phyloP scores from a whole-genome alignment of 2,888 invertebrate species.

The Machimus atricapillus region DNA sequence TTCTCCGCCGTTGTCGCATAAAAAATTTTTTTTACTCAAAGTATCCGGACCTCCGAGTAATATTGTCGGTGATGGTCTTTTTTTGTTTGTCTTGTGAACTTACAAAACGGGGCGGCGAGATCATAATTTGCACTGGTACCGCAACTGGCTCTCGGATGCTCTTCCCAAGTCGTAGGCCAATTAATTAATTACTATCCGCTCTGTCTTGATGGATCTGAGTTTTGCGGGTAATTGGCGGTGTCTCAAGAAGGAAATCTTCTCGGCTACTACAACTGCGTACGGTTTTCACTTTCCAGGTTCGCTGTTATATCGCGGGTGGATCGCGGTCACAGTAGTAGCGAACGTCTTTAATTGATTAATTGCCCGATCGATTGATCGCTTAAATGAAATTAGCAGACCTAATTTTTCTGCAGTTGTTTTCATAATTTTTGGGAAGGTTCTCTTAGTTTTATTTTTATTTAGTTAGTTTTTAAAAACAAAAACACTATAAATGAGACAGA shows the following conservation, averaged over 20 bases:
- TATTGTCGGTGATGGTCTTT: not conserved
- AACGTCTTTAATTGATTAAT: constrained; percentile 22
- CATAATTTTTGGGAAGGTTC: not conserved
- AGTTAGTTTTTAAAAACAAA: too few species aligned
- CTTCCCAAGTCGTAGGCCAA: constrained; percentile 40
- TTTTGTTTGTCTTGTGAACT: not conserved
- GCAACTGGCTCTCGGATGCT: not conserved
- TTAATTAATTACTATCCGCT: constrained; percentile 36
- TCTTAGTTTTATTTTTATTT: not conserved
- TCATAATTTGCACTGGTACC: constrained; percentile 8
- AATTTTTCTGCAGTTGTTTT: not conserved
- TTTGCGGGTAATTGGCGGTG: not conserved
- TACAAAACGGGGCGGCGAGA: not conserved
- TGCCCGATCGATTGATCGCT: constrained; percentile 9
- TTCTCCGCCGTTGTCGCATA: not conserved
- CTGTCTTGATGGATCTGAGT: not conserved
- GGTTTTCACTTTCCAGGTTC: not conserved
- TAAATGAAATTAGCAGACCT: not conserved
- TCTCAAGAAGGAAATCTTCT: not conserved
- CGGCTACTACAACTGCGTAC: not conserved
- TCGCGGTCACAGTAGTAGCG: not conserved
- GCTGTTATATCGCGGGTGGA: not conserved
- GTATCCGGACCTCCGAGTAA: not conserved
- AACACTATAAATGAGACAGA: not conserved
- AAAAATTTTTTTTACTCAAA: not conserved